These are phyloP conservation scores for Prinia subflava DNA, from an alignment of 2,113 vertebrate genomes.

Conservation along the genomic window DNA sequence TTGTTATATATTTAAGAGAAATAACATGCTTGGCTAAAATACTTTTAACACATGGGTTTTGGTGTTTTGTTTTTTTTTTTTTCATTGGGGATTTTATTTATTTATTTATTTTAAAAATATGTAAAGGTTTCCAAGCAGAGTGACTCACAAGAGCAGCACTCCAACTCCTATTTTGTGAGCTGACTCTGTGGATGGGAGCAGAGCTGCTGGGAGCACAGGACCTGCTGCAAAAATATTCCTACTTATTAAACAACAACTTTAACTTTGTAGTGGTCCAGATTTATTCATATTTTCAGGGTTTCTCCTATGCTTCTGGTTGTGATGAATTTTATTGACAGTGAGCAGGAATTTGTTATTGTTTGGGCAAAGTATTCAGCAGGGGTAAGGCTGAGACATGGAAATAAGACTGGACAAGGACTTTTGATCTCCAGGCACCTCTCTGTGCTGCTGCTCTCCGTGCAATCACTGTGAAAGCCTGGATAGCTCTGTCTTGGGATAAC, in stretches of 20 bases:
- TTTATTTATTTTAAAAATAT: background rate
- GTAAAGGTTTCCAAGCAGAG: constrained; percentile 18
- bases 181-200: background rate
- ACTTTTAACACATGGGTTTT: background rate
- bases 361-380: background rate
- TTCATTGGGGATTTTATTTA: background rate
- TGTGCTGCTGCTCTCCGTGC: background rate
- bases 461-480: background rate
- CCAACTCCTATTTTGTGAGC: background rate
- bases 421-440: background rate
- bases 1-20: constrained; percentile 36
- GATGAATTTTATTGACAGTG: background rate
- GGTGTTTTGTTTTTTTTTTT: too few species aligned
- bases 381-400: background rate
- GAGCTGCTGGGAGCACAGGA: background rate
- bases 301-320: background rate
- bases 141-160: constrained; percentile 24
- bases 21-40: constrained; percentile 17
- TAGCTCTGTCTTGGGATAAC: background rate
- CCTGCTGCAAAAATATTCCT: background rate
- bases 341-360: background rate
- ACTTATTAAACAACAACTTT: background rate
- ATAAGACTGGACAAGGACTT: background rate
- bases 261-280: background rate
- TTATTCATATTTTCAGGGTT: background rate